phyloP scores from a whole-genome alignment of 1,140 invertebrate species.

The Asbolus verrucosus region DNA sequence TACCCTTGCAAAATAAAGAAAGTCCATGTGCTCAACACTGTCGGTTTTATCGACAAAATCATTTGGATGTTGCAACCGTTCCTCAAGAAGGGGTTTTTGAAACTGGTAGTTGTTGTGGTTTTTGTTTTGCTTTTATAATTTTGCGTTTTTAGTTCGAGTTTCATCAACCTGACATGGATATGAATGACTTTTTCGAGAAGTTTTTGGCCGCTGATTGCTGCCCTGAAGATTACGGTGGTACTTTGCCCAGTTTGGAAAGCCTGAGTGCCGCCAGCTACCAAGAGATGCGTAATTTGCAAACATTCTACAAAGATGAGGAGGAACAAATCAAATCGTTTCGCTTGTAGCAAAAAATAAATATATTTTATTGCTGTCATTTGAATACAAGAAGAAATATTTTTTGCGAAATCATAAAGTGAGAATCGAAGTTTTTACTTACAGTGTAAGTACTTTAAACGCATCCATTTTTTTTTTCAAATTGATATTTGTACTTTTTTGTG shows the following conservation, averaged over 20 bases:
- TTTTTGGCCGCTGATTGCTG: conserved; percentile 65
- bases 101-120: conserved; percentile 66
- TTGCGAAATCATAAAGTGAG: too few relatives aligned
- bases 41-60: conserved; percentile 73
- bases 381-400: too few relatives aligned
- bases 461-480: too few relatives aligned
- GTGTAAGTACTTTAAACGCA: too few relatives aligned
- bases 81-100: conserved; percentile 72
- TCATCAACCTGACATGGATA: conserved; percentile 62
- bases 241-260: conserved; percentile 62
- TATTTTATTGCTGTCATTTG: too few relatives aligned
- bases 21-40: conserved; percentile 73
- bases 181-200: conserved; percentile 64
- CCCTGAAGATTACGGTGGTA: conserved; percentile 67
- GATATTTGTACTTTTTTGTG: too few relatives aligned
- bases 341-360: too few relatives aligned
- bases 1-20: conserved; percentile 71
- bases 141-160: conserved; percentile 64
- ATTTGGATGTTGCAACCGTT: conserved; percentile 72
- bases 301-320: conserved; percentile 66
- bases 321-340: conserved; percentile 55
- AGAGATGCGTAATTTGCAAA: conserved; percentile 62
- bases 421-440: too few relatives aligned
- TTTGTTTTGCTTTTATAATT: background rate
- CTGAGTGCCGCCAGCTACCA: conserved; percentile 62